A percentile compares a stretch with the other conserved stretches of the same genome.
Evolutionary conservation across 2,797 vertebrate species (phyloP).

Genomic region (Buphagus erythrorhynchus): DNA sequence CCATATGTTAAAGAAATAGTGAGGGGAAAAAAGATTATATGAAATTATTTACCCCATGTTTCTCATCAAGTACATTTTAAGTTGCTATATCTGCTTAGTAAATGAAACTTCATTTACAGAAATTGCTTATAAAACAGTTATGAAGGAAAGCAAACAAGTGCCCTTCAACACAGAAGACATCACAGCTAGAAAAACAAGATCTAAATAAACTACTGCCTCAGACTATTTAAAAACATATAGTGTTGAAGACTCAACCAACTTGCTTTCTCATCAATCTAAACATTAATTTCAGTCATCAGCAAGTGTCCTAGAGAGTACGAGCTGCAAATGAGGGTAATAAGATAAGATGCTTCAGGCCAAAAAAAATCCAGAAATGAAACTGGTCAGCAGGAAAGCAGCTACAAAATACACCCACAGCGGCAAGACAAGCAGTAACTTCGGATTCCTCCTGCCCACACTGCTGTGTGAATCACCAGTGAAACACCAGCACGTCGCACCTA

Average conservation of each 20-base stretch:
- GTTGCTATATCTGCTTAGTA: neutral
- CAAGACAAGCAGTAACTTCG: neutral
- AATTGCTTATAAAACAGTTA: neutral
- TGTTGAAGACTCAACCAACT: neutral
- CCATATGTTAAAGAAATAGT: neutral
- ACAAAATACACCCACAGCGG: neutral
- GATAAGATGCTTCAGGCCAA: neutral
- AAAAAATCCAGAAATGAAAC: neutral
- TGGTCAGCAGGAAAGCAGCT: neutral
- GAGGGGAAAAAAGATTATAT: neutral
- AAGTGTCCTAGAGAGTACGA: neutral
- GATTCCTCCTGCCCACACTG: neutral
- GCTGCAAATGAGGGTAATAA: neutral
- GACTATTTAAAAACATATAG: neutral
- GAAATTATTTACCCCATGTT: neutral
- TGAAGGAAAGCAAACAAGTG: neutral
- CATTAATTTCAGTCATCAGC: neutral
- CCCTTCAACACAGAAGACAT: neutral
- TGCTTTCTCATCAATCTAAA: neutral
- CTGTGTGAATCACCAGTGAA: accelerated
- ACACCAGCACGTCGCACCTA: accelerated
- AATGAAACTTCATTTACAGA: neutral
- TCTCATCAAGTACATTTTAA: neutral
- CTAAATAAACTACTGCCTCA: neutral
- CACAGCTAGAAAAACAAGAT: neutral